Evolutionary conservation across 2,888 invertebrate genomes (phyloP), one percentile per base, ranked within the genome.

Genomic region (Crossocerus cetratus): DNA sequence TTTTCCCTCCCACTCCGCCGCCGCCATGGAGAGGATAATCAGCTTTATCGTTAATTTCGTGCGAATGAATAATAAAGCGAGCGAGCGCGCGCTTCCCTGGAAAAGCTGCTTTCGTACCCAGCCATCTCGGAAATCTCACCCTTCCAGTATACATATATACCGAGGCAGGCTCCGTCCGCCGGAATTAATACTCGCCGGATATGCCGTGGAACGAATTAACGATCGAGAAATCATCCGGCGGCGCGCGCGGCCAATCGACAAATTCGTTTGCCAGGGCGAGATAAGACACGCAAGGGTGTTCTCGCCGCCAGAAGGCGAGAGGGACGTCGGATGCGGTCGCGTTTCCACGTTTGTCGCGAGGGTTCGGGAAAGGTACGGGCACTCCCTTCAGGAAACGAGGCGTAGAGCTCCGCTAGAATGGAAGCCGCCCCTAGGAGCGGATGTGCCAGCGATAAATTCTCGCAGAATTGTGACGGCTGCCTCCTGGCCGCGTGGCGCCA

Each of bases 381-480:
- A 5, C 14, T 21, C 5, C 32, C 32, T 32, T 32, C 58, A 61
- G 69, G 74, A 73, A 77, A 72, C 78, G 59, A 60, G 22, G 68
- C 69, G 59, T 63, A 55, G 71, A 62, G 66, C 68, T 68, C 56
- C 64, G 62, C 66, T 66, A 77, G 78, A 75, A 82, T 74, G 73
- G 64, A 74, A 70, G 78, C 66, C 74, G 5, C 43, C 14, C 67
- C 69, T 66, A 69, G 73, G 57, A 69, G 72, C 77, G 80, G 81
- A 83, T 82, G 82, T 72, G 76, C 69, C 69, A 53, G 67, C 69
- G 69, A 84, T 85, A 84, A 85, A 85, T 84, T 81, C 74, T 64
- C 49, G 43, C 60, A 56, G 72, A 76, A 83, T 83, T 81, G 81
- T 78, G 76, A 82, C 82, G 64, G 57, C 66, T 66, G 55, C 65